A percentile compares a stretch with the other conserved stretches of the same genome.
phyloP scores from a whole-genome alignment of 2,888 invertebrate species.

The Synergus japonicus region DNA sequence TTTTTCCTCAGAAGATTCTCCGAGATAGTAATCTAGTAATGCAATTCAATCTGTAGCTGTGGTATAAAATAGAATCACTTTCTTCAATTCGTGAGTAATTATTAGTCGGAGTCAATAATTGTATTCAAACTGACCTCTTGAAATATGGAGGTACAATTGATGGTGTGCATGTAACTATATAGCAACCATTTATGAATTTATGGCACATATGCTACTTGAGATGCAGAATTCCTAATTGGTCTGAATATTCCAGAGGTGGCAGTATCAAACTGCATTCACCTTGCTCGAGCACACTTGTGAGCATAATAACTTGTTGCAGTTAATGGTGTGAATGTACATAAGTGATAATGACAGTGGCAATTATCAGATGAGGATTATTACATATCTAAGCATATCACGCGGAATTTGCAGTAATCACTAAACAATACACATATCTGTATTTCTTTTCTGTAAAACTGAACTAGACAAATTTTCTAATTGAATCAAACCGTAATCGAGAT shows the following conservation, averaged over 20 bases:
- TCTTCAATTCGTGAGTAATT: background rate
- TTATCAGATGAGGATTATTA: background rate
- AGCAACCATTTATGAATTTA: background rate
- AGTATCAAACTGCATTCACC: conserved; percentile 4
- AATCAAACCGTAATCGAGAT: too few species aligned
- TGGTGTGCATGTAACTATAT: background rate
- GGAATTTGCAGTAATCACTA: background rate
- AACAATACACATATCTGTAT: background rate
- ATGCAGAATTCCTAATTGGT: conserved; percentile 1
- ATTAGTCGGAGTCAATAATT: background rate
- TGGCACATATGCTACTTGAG: background rate
- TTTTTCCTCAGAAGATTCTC: background rate
- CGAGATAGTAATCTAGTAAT: background rate
- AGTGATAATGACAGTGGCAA: conserved; percentile 26
- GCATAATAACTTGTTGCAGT: conserved; percentile 16
- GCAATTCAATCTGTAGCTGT: too few species aligned
- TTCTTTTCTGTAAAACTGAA: background rate
- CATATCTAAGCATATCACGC: background rate
- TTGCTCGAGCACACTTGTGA: background rate
- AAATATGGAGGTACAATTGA: background rate
- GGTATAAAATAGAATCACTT: background rate
- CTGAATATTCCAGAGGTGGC: conserved; percentile 16
- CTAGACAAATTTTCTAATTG: too few species aligned
- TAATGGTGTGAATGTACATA: background rate
- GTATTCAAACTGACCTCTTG: background rate